Percentiles rank a stretch among this genome's conserved stretches.
These are phyloP conservation scores for Latrodectus elegans DNA, from an alignment of 2,888 invertebrate species.

Conservation along the genomic window DNA sequence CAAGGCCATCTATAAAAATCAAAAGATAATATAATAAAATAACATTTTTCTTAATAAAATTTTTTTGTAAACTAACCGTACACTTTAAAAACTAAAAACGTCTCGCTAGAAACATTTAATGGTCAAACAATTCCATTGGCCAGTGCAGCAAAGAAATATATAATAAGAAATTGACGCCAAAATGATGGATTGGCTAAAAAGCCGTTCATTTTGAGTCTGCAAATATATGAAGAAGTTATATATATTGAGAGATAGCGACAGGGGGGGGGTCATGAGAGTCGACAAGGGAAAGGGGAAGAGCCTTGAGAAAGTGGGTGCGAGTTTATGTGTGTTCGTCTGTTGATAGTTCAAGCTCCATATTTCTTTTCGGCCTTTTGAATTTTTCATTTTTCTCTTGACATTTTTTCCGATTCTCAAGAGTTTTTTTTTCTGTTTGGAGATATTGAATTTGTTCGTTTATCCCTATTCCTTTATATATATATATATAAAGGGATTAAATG, in stretches of 20 bases:
- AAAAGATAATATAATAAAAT: no score
- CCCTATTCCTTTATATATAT: conserved; percentile 9
- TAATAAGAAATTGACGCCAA: background rate
- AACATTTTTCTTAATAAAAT: no score
- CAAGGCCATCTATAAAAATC: no score
- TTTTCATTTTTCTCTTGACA: conserved; percentile 60
- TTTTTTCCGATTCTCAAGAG: background rate
- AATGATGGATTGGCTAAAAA: conserved; percentile 64
- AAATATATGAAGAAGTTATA: conserved; percentile 60
- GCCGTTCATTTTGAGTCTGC: conserved; percentile 63
- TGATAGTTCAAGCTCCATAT: conserved; percentile 67
- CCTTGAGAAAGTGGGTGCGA: conserved; percentile 65
- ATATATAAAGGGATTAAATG: background rate
- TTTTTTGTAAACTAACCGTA: no score
- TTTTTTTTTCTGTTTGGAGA: background rate
- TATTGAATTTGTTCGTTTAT: conserved; percentile 29
- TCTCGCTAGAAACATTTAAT: background rate
- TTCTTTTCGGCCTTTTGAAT: conserved; percentile 66
- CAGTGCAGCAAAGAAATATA: background rate
- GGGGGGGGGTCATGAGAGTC: background rate
- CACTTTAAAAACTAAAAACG: no score
- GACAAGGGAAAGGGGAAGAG: conserved; percentile 23
- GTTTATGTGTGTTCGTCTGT: conserved; percentile 67
- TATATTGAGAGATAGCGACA: conserved; percentile 46
- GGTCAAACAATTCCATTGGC: background rate